These are phyloP conservation scores for Drosophila picticornis DNA, from an alignment of 2,888 invertebrate species.

Conservation along the genomic window DNA sequence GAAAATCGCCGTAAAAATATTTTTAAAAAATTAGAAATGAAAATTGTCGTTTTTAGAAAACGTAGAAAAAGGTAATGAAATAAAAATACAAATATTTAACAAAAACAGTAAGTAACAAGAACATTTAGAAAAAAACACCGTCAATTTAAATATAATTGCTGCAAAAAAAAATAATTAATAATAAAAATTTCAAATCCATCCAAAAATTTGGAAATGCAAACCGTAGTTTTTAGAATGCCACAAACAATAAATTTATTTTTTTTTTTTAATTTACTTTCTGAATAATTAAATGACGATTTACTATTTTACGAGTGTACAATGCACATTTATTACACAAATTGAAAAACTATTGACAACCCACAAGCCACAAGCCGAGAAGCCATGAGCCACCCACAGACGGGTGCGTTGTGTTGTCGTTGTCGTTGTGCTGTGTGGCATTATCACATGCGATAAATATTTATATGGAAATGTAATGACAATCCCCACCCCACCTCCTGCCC, in stretches of 20 bases:
- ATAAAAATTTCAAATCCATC: no score
- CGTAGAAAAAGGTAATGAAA: neutral
- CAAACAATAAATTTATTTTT: neutral
- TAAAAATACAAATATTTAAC: neutral
- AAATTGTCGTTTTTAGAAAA: neutral
- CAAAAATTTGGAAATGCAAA: neutral
- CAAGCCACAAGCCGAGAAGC: neutral
- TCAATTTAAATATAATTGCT: no score
- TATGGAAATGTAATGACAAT: constrained; percentile 80
- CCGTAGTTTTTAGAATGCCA: neutral
- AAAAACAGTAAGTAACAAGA: neutral
- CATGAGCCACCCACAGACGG: constrained; percentile 9
- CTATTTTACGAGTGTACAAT: neutral
- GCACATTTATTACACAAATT: constrained; percentile 63
- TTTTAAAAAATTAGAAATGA: neutral
- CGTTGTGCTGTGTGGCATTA: constrained; percentile 54
- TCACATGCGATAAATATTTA: constrained; percentile 81
- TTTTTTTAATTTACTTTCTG: neutral
- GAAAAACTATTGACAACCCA: constrained; percentile 75
- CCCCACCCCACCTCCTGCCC: neutral
- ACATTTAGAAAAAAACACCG: no score
- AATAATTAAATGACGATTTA: neutral
- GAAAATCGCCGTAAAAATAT: neutral
- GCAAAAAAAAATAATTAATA: no score
- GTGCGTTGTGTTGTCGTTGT: neutral